Conservation (phyloP, 2,888 invertebrate species). For the Acronicta leporina region DNA sequence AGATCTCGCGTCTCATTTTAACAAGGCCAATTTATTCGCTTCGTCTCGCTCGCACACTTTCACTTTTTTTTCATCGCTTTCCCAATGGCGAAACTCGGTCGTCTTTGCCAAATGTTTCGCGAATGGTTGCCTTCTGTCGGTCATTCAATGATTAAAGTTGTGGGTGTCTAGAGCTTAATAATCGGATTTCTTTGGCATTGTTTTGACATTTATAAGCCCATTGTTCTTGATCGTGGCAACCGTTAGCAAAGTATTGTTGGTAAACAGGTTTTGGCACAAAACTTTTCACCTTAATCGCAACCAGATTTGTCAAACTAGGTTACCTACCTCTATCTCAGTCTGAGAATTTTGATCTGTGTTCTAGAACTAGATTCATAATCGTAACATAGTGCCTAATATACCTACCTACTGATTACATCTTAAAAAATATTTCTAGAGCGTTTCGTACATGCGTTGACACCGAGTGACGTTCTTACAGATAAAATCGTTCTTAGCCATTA, state of each 20-base stretch:
- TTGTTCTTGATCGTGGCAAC: slow-evolving; percentile 50
- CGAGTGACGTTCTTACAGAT: slow-evolving; percentile 6
- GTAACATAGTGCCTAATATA: slow-evolving; percentile 1
- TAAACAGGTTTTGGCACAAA: slow-evolving; percentile 43
- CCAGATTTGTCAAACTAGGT: slow-evolving; percentile 5
- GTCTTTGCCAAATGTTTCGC: slow-evolving; percentile 80
- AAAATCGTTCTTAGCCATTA: slow-evolving; percentile 3
- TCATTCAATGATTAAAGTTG: slow-evolving; percentile 53
- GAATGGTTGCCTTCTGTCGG: slow-evolving; percentile 57
- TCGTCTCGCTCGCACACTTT: slow-evolving; percentile 77
- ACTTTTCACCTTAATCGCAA: slow-evolving; percentile 20
- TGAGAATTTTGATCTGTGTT: slow-evolving; percentile 9
- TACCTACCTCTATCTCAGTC: neutral
- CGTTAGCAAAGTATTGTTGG: slow-evolving; percentile 38
- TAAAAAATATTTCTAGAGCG: slow-evolving; percentile 5
- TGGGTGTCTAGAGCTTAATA: slow-evolving; percentile 51
- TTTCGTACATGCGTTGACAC: no score
- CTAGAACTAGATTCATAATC: neutral
- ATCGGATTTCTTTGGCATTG: slow-evolving; percentile 62
- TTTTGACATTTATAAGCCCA: slow-evolving; percentile 54
- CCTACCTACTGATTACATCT: neutral
- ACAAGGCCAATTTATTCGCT: slow-evolving; percentile 41
- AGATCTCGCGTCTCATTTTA: slow-evolving; percentile 63
- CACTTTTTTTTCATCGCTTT: slow-evolving; percentile 85
- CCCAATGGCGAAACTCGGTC: slow-evolving; percentile 82